Conservation (phyloP, 2,797 vertebrate genomes). For the Molossus alvarezi region DNA sequence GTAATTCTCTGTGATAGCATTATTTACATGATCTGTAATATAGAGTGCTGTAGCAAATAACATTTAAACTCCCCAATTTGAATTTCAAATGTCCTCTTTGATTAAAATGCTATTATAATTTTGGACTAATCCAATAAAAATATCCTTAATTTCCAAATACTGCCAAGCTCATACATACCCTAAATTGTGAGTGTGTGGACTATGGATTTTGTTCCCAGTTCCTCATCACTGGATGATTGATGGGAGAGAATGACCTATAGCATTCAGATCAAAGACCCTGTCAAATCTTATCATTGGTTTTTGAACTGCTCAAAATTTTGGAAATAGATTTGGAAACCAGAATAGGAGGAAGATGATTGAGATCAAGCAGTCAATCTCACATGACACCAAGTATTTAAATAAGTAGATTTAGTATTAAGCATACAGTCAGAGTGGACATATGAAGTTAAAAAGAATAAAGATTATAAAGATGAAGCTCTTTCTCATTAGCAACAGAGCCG, state of each 20-base stretch:
- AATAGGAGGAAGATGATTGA: neutral
- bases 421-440: neutral
- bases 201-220: neutral
- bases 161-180: neutral
- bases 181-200: neutral
- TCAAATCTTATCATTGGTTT: neutral
- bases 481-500: neutral
- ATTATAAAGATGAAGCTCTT: neutral
- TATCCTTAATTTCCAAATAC: neutral
- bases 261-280: neutral
- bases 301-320: neutral
- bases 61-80: neutral
- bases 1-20: neutral
- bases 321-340: neutral
- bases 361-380: neutral
- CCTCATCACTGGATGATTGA: neutral
- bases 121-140: conserved; percentile 6
- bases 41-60: neutral
- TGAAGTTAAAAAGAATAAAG: neutral
- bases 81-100: neutral
- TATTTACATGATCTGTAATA: neutral
- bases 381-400: neutral
- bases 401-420: neutral
- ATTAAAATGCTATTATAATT: neutral
- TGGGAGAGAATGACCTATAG: neutral